Conservation (phyloP, 2,797 vertebrate species). For the Orientallactaga sibirica region DNA sequence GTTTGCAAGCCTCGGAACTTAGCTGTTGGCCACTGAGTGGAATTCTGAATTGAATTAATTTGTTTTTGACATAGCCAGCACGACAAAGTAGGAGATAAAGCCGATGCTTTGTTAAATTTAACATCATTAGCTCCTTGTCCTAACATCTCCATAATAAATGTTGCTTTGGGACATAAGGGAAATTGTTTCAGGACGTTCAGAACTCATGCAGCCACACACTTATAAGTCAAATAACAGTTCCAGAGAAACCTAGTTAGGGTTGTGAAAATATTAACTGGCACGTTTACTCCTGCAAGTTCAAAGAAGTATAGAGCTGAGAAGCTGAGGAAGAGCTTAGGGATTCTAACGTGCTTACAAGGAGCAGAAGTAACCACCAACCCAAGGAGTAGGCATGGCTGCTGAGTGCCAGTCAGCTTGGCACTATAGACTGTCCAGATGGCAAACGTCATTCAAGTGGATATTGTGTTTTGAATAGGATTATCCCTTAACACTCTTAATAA, state of each 20-base stretch:
- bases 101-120: constrained; percentile 63
- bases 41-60: constrained; percentile 73
- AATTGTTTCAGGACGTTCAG: constrained; percentile 57
- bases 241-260: constrained; percentile 45
- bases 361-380: constrained; percentile 13
- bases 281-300: not conserved
- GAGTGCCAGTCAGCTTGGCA: constrained; percentile 37
- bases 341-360: not conserved
- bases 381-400: not conserved
- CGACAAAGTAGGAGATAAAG: constrained; percentile 47
- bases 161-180: constrained; percentile 45
- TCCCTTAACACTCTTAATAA: constrained; percentile 59
- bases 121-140: constrained; percentile 35
- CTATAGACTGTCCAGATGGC: constrained; percentile 56
- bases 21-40: constrained; percentile 60
- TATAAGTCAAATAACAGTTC: constrained; percentile 35
- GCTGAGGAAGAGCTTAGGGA: not conserved
- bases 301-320: not conserved
- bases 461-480: constrained; percentile 66
- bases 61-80: constrained; percentile 64
- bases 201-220: not conserved
- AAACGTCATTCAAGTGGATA: constrained; percentile 34
- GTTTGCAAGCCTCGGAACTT: not conserved
- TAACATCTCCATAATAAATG: constrained; percentile 69
- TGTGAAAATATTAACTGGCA: constrained; percentile 9